Percentiles rank a stretch among this genome's conserved stretches.
These are phyloP conservation scores for Geococcyx californianus DNA, from an alignment of 2,113 vertebrate species.

Conservation along the genomic window DNA sequence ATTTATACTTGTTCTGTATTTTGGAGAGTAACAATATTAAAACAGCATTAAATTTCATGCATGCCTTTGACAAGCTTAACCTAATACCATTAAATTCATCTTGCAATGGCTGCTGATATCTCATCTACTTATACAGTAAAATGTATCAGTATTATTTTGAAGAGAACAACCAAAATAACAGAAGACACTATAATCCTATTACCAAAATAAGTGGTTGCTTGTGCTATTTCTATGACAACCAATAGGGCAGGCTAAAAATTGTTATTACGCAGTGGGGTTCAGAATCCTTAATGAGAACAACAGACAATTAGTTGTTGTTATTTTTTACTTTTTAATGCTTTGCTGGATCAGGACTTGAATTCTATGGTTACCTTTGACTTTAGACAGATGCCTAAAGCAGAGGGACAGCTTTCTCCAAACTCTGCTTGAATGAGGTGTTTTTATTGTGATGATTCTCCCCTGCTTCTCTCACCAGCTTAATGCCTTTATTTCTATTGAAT, in stretches of 20 bases:
- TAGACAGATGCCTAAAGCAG: background rate
- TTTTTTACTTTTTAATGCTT: background rate
- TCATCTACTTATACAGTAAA: background rate
- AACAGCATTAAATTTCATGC: background rate
- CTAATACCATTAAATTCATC: background rate
- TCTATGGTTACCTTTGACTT: background rate
- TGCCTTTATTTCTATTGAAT: conserved; percentile 43
- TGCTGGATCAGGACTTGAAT: background rate
- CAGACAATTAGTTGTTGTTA: background rate
- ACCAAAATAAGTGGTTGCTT: conserved; percentile 41
- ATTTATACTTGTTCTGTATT: background rate
- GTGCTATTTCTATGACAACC: conserved; percentile 58
- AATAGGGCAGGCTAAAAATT: background rate
- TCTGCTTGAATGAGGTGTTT: background rate
- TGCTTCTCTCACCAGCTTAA: background rate
- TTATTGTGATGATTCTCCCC: background rate
- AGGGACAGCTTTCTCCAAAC: background rate
- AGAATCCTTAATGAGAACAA: conserved; percentile 26
- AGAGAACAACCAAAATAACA: conserved; percentile 26
- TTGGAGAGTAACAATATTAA: background rate
- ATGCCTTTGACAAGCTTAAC: background rate
- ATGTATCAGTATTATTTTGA: background rate
- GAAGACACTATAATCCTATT: conserved; percentile 31
- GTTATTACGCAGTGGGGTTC: conserved; percentile 13
- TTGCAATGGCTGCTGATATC: background rate